These are phyloP conservation scores for Atethmia centrago DNA, from an alignment of 2,888 invertebrate species.

Conservation along the genomic window DNA sequence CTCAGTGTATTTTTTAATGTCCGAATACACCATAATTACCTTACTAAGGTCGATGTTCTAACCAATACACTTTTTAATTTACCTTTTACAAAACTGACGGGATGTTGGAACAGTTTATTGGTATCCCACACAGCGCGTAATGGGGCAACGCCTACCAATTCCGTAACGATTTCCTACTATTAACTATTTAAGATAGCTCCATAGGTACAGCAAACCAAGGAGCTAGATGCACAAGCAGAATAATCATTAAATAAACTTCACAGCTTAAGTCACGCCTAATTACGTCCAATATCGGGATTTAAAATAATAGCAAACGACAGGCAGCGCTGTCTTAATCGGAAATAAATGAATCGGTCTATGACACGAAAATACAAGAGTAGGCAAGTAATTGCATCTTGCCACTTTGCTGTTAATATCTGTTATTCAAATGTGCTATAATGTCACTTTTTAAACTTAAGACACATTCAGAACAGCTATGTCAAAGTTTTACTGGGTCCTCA, in stretches of 20 bases:
- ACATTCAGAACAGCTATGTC: too few species aligned
- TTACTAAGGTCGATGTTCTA: conserved; percentile 8
- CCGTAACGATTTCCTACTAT: conserved; percentile 42
- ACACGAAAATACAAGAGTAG: too few species aligned
- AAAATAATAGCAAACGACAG: background rate
- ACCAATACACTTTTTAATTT: conserved; percentile 31
- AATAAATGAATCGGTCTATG: background rate
- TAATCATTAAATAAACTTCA: background rate
- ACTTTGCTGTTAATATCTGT: background rate
- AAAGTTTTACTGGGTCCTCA: background rate
- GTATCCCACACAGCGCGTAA: conserved; percentile 62
- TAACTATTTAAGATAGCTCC: conserved; percentile 22
- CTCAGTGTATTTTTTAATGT: background rate
- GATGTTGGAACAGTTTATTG: conserved; percentile 47
- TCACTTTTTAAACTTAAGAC: too few species aligned
- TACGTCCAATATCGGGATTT: too few species aligned
- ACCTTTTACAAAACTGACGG: conserved; percentile 23
- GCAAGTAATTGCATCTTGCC: too few species aligned
- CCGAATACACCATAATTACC: conserved; percentile 12
- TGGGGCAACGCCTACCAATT: conserved; percentile 43
- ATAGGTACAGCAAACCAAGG: conserved; percentile 3
- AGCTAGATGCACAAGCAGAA: too few species aligned
- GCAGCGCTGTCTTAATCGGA: background rate
- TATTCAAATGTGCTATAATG: background rate
- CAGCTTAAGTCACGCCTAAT: background rate